phyloP scores from a whole-genome alignment of 1,140 invertebrate genomes.

The Akabosia matsudoensis region DNA sequence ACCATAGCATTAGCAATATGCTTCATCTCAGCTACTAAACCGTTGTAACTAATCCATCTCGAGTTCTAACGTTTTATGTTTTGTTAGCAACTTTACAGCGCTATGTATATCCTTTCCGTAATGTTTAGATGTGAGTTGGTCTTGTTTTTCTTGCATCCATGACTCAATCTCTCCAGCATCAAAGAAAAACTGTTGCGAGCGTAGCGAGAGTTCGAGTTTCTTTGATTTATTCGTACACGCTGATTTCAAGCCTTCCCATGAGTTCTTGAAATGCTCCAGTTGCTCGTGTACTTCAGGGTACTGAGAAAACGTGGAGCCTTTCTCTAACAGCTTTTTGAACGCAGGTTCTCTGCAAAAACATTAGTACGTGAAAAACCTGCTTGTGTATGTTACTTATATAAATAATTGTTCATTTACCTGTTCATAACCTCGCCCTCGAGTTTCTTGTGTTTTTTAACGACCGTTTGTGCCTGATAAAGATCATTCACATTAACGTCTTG shows the following conservation, averaged over 20 bases:
- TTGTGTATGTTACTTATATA: not conserved
- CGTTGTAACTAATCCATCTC: conserved; percentile 78
- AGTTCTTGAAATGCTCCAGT: not conserved
- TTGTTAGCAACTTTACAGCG: conserved; percentile 84
- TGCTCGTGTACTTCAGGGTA: not conserved
- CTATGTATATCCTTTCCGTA: conserved; percentile 83
- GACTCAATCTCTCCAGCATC: conserved; percentile 86
- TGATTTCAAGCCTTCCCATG: not conserved
- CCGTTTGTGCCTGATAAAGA: conserved; percentile 84
- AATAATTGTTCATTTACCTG: not conserved
- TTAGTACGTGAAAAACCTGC: not conserved
- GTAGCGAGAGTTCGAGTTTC: conserved; percentile 78
- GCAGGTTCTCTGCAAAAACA: not conserved
- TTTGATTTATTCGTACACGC: conserved; percentile 49
- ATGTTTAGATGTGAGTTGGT: conserved; percentile 74
- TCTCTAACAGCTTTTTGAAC: not conserved
- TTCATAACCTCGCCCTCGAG: conserved; percentile 72
- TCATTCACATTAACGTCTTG: conserved; percentile 73
- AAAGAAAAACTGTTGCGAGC: conserved; percentile 83
- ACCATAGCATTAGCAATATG: conserved; percentile 78
- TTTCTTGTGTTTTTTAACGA: conserved; percentile 92
- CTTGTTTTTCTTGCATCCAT: conserved; percentile 81
- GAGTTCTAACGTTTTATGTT: conserved; percentile 64
- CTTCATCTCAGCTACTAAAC: conserved; percentile 88
- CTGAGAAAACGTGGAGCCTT: not conserved